Percentiles rank a stretch among this genome's conserved stretches.
These are phyloP conservation scores for Dryobota labecula DNA, from an alignment of 2,888 invertebrate genomes.

Conservation along the genomic window DNA sequence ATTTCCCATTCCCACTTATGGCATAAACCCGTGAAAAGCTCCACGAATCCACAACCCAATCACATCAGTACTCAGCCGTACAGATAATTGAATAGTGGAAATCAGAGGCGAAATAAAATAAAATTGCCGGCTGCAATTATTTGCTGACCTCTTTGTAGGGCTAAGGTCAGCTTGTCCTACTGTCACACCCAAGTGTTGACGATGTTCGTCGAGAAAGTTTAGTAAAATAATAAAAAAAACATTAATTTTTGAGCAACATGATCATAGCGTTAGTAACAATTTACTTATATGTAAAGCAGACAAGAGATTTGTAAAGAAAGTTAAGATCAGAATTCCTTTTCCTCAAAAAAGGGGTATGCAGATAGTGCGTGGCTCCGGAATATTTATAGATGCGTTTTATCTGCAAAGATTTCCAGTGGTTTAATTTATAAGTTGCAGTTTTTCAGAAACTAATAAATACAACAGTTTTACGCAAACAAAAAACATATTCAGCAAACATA, in stretches of 20 bases:
- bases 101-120: slow-evolving; percentile 71
- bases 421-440: background rate
- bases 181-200: slow-evolving; percentile 63
- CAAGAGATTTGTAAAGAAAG: background rate
- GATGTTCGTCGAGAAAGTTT: background rate
- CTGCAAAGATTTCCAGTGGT: background rate
- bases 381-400: background rate
- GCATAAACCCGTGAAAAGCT: slow-evolving; percentile 41
- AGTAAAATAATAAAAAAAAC: background rate
- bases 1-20: slow-evolving; percentile 20
- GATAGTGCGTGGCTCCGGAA: background rate
- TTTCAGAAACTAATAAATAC: background rate
- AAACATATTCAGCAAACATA: too few relatives aligned
- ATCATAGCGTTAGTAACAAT: too few relatives aligned
- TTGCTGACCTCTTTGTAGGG: slow-evolving; percentile 65
- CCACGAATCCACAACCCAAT: slow-evolving; percentile 48
- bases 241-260: too few relatives aligned
- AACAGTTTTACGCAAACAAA: background rate
- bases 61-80: slow-evolving; percentile 53
- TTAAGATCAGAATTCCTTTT: background rate
- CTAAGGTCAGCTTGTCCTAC: slow-evolving; percentile 54
- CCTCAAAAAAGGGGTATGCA: background rate
- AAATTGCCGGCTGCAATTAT: slow-evolving; percentile 72
- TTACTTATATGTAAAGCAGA: background rate
- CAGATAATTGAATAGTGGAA: slow-evolving; percentile 72